These are phyloP conservation scores for Columba janthina DNA, from an alignment of 2,113 vertebrate genomes.

Conservation along the genomic window DNA sequence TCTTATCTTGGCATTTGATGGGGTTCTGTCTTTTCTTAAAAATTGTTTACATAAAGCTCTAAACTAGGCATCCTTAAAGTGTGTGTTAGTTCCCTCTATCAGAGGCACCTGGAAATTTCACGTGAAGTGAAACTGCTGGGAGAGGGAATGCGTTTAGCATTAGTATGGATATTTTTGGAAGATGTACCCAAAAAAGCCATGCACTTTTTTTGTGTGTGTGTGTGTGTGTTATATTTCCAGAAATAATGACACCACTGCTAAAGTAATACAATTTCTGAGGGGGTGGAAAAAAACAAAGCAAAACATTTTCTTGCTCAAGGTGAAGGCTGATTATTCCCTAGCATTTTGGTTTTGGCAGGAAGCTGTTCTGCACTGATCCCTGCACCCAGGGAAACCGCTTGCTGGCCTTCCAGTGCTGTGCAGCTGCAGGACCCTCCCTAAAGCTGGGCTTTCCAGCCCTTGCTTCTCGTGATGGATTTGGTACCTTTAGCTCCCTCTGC, in stretches of 20 bases:
- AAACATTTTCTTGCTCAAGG: not conserved
- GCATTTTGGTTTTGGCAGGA: not conserved
- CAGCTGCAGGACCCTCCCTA: too few relatives aligned
- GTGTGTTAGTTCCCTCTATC: too few relatives aligned
- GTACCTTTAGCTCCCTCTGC: conserved; percentile 24
- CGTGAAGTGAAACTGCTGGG: not conserved
- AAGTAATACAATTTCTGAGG: not conserved
- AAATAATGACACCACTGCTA: not conserved
- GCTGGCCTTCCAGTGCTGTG: not conserved
- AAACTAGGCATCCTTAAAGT: too few relatives aligned
- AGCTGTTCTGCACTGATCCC: not conserved
- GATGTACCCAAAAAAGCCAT: not conserved
- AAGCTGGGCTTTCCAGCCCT: not conserved
- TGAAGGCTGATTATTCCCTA: not conserved
- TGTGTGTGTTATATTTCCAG: not conserved
- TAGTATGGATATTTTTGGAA: not conserved
- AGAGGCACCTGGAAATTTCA: not conserved
- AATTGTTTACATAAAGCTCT: too few relatives aligned
- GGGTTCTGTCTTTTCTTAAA: too few relatives aligned
- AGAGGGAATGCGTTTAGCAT: not conserved
- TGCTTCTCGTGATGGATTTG: not conserved
- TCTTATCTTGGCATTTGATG: too few relatives aligned
- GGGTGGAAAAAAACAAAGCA: not conserved
- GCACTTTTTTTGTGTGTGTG: not conserved
- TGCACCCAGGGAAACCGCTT: not conserved